Evolutionary conservation across 2,113 vertebrate genomes (phyloP), one percentile per base, ranked within the genome.

Genomic region (Cavia porcellus): DNA sequence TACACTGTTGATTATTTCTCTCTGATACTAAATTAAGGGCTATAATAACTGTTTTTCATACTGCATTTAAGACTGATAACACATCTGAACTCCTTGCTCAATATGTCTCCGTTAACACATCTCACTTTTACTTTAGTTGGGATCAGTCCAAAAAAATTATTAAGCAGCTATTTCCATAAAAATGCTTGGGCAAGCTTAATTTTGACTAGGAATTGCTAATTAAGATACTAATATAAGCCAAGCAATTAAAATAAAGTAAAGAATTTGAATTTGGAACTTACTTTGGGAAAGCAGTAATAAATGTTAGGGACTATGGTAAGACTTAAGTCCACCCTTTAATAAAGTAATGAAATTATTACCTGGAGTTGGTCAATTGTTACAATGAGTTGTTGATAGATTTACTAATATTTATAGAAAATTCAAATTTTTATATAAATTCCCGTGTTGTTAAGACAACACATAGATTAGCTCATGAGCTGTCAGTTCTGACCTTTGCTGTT

Each of bases 271-370:
- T 1, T 92, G 55, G 19, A 68, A 61, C n/a, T 66, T 25, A 62
- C 7, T 61, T 12, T 90, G 5, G 64, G 22, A 35, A 19, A 3
- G 3, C 1, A 42, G 7, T 22, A 30, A 52, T 35, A 17, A 94
- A 68, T 15, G 35, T 1, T 12, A 3, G 3, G 2, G 25, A 32
- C 0, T 38, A 3, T 17, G 1, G 15, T 5, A 82, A 87, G 7
- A 3, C 81, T 35, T 20, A 72, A 75, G 30, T 28, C 0, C 2
- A n/a, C 1, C 1, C 10, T 5, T 70, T 14, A 79, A 11, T 66
- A 17, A 57, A 75, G 20, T 20, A 72, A 7, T 25, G 1, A 1
- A 45, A 8, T 1, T 30, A 24, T 45, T 28, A 47, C 19, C 3
- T 7, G 81, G 8, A 14, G 0, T 55, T 32, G 15, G 0, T 70